Base-by-base conservation (phyloP, 2,797 vertebrate genomes). In the Pangasius macronema region DNA sequence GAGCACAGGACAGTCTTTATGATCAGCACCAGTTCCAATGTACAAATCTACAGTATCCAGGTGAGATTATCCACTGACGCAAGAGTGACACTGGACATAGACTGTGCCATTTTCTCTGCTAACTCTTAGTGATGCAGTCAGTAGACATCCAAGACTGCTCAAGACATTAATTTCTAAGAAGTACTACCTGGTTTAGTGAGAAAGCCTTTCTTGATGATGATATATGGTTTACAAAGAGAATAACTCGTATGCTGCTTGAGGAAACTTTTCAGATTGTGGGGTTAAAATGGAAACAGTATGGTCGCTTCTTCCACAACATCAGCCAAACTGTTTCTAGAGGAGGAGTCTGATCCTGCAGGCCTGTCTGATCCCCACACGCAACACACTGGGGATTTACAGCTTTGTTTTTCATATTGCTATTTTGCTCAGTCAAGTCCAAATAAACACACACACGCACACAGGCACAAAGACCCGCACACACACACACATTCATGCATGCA, bases 341-440 rank as follows among this genome's bases (percentile, higher is more conserved):
- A 61, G 81, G 51, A 83, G 68, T 65, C 79, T 36, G 16, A 65
- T 65, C 79, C 79, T 36, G 65, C 46, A 36, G 82, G n/a, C 53
- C 61, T 65, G 36, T 80, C 79, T 86, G 70, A 68, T 79, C 39
- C 4, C 33, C 24, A 67, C 27, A 63, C 3, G 55, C 76, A 42
- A 82, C 80, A 65, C 82, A 39, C 22, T 57, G 30, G 63, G 51
- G 86, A 91, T 91, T 92, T 90, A 91, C 49, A 39, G 82, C 84
- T 87, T 80, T 89, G 89, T 92, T 92, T 91, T 90, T 70, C 68
- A 63, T 63, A 46, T 82, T 2, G 2, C 42, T 10, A 20, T 82
- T 63, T 82, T n/a, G 27, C 13, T 57, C 39, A 46, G 22, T 20
- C 59, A 65, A 63, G 59, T 30, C 24, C 36, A 63, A 42, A 82